Conservation (phyloP, 2,797 vertebrate genomes). For the Spizella passerina region DNA sequence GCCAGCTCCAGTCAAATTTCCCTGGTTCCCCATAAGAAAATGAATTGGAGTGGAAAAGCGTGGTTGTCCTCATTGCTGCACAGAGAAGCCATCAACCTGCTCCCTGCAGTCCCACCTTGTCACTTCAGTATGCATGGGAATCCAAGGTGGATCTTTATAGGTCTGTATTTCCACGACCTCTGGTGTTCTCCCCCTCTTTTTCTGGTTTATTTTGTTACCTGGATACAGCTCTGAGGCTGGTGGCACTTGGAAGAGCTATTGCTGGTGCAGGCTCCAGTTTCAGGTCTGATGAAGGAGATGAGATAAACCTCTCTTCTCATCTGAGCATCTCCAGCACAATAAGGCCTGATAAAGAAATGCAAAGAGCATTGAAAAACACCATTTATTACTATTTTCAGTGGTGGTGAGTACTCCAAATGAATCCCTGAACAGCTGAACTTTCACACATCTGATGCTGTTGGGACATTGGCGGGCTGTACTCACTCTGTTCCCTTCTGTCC, state of each 20-base stretch:
- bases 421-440: not conserved
- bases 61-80: not conserved
- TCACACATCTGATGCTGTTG: not conserved
- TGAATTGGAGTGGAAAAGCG: not conserved
- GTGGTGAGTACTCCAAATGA: not conserved
- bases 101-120: conserved; percentile 22
- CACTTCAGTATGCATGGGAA: conserved; percentile 18
- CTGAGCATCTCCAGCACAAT: not conserved
- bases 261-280: not conserved
- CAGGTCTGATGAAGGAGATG: not conserved
- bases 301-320: not conserved
- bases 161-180: not conserved
- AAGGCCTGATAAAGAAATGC: not conserved
- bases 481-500: not conserved
- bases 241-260: not conserved
- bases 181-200: not conserved
- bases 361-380: not conserved
- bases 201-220: conserved; percentile 32
- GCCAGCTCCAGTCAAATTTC: conserved; percentile 30
- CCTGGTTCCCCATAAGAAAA: conserved; percentile 42
- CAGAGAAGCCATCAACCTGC: not conserved
- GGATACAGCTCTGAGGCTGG: not conserved
- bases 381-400: not conserved
- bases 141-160: not conserved
- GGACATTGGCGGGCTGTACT: not conserved